Base-by-base conservation (phyloP, 2,113 vertebrate genomes). In the Anser brachyrhynchus region DNA sequence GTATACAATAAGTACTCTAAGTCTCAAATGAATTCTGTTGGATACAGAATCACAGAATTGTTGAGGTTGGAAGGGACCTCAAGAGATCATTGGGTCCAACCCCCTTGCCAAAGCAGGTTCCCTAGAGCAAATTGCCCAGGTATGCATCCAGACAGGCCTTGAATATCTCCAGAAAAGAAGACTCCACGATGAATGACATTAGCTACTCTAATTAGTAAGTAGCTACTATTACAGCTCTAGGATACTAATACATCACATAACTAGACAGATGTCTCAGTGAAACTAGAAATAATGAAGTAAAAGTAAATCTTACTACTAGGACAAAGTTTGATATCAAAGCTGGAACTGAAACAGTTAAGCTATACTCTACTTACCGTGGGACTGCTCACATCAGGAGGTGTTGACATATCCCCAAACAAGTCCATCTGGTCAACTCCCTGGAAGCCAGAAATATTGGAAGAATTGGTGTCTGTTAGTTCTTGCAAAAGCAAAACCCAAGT, bases 331-430 rank as follows among this genome's bases (percentile, higher is more conserved):
- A 8, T 84, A 22, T 44, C 55, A 66, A 78, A 69, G 11, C 21
- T 65, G 72, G 14, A 57, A 1, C 5, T 18, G 65, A 55, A 13
- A 58, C 8, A 84, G 19, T 3, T 57, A 61, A 80, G 13, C 13
- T 41, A 21, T 37, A 35, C 26, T 76, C 43, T 97, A 98, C 99
- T 99, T 98, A 99, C 99, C 97, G 98, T 98, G 72, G 98, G 97
- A 96, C 98, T 97, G 97, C 93, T 98, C 91, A 99, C 97, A 96
- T 99, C 99, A 96, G 99, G 99, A 44, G 99, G 99, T 93, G 99
- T 99, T 76, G 99, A 99, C 98, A 99, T 99, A 98, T 98, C 99
- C 96, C 99, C 99, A 98, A 99, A 99, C 89, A 99, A 98, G 96
- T 99, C 98, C 97, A 98, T 98, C 95, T 99, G 99, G 79, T 99